These are phyloP conservation scores for Puntigrus tetrazona DNA, from an alignment of 2,113 vertebrate species.

Conservation along the genomic window DNA sequence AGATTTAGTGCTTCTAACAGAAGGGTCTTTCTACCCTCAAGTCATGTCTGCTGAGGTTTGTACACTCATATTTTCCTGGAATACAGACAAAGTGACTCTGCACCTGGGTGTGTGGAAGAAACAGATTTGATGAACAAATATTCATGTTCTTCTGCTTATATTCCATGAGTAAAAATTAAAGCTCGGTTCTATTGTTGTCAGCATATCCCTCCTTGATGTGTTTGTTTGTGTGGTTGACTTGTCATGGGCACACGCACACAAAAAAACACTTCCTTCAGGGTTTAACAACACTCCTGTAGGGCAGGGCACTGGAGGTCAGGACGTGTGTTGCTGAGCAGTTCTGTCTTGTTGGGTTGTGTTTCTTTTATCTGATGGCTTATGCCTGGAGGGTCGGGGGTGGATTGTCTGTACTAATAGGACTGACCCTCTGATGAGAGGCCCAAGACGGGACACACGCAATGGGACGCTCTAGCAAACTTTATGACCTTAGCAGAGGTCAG, in stretches of 20 bases:
- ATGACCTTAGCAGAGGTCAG: background rate
- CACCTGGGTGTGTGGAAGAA: background rate
- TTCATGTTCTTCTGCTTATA: background rate
- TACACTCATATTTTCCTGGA: conserved; percentile 65
- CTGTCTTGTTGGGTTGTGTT: conserved; percentile 41
- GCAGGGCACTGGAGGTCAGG: conserved; percentile 35
- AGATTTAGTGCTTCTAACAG: conserved; percentile 65
- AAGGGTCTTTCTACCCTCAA: conserved; percentile 67
- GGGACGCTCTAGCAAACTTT: conserved; percentile 5
- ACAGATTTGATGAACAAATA: background rate
- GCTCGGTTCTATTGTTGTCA: conserved; percentile 8
- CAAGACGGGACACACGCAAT: conserved; percentile 10
- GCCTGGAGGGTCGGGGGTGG: conserved; percentile 33
- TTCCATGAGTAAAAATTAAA: background rate
- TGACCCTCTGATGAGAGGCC: conserved; percentile 54
- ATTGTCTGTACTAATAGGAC: conserved; percentile 37
- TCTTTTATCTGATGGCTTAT: conserved; percentile 32
- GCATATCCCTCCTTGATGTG: background rate
- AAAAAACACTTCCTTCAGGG: conserved; percentile 33
- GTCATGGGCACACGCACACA: background rate
- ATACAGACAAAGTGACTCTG: conserved; percentile 58
- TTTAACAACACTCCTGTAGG: conserved; percentile 34
- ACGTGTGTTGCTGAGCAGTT: conserved; percentile 42
- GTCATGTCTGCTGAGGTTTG: conserved; percentile 63
- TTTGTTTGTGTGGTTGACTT: conserved; percentile 37